Evolutionary conservation across 2,797 vertebrate genomes (phyloP).

Genomic region (Lithobates pipiens): DNA sequence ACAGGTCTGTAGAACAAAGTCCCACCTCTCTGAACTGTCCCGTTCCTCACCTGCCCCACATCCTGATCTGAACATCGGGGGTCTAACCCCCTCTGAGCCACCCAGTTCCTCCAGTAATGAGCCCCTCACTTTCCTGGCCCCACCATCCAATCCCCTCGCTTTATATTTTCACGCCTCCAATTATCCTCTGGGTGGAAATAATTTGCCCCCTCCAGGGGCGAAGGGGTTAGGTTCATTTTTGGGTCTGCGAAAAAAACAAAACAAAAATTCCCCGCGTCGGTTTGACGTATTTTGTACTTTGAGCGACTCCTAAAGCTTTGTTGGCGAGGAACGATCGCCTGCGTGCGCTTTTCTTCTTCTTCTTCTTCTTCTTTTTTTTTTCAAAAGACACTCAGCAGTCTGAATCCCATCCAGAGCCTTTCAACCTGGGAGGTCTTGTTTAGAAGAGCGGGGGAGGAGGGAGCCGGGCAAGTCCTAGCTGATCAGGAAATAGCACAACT

Average conservation of each 20-base stretch:
- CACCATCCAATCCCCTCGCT: no score
- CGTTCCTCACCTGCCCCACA: no score
- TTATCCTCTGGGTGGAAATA: not conserved
- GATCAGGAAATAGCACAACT: conserved; percentile 83
- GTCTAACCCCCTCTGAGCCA: not conserved
- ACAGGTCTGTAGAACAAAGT: no score
- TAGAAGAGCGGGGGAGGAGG: conserved; percentile 64
- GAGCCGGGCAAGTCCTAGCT: conserved; percentile 61
- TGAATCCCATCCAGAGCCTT: conserved; percentile 53
- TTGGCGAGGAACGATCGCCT: conserved; percentile 46
- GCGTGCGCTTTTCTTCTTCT: conserved; percentile 15
- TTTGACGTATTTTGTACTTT: conserved; percentile 54
- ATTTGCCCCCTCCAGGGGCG: conserved; percentile 42
- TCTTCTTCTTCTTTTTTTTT: no score
- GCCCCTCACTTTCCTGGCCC: not conserved
- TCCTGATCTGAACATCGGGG: no score
- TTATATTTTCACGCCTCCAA: not conserved
- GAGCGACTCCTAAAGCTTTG: conserved; percentile 36
- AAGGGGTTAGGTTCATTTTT: conserved; percentile 15
- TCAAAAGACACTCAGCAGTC: conserved; percentile 41
- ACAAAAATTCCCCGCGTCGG: conserved; percentile 70
- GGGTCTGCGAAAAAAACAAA: conserved; percentile 70
- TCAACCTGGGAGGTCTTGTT: conserved; percentile 84
- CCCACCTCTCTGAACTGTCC: no score
- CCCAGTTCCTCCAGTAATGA: no score